Base-by-base conservation (phyloP, 2,797 vertebrate species). In the Lepilemur septentrionalis region DNA sequence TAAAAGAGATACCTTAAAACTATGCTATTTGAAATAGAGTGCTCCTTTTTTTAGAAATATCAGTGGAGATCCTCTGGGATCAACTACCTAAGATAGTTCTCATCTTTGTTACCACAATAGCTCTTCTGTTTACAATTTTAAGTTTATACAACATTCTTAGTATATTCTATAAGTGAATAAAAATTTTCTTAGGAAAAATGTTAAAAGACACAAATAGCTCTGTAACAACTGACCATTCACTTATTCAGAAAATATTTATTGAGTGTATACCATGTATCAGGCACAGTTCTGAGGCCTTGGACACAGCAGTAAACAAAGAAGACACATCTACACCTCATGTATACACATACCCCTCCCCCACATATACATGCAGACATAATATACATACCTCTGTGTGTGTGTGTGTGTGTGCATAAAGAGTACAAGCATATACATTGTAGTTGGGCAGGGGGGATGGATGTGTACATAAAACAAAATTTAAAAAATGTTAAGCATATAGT, bases 71-170 rank as follows among this genome's bases (percentile, higher is more conserved):
- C 9, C 12, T 83, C 48, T 50, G 85, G 5, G 4, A 84, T 78
- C 63, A 88, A 86, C 11, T 46, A 57, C 3, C 79, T 80, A 59
- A 89, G 52, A 76, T 46, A 75, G 73, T 97, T 96, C n/a, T 95
- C 43, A 92, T 61, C 28, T 43, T 96, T 94, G 38, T 85, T 75
- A 48, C 14, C 59, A 69, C 0, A 61, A 35, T 86, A 87, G 7
- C 15, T 22, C 11, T 93, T 67, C 48, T 61, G 2, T 32, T 93
- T 20, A 79, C 10, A 75, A 57, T 41, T 87, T 93, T 48, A 83
- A 79, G 30, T 59, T 78, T 70, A 87, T 52, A 69, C 10, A 92
- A 50, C 7, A 72, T 67, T 91, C 79, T 69, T 57, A 81, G 28
- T 38, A 63, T 15, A 78, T 57, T 95, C 72, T 88, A 4, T 55